Evolutionary conservation across 2,113 vertebrate genomes (phyloP), one percentile per base, ranked within the genome.

Genomic region (Gallinago paraguaiae): DNA sequence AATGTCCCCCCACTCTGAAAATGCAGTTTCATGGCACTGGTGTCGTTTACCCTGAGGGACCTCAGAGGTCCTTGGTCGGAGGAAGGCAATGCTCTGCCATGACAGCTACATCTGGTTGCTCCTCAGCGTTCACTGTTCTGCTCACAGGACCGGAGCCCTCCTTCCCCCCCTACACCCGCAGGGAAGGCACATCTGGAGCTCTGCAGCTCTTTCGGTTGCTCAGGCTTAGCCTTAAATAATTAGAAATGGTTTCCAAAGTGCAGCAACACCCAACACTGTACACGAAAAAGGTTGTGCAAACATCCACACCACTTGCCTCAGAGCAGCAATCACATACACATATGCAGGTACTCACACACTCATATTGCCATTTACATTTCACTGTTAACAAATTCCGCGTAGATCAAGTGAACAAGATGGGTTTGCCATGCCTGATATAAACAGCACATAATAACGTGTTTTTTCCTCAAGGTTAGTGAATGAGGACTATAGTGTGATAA

Each of bases 321-420:
- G 14, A 71, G 63, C 53, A 92, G 63, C 76, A 56, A 7, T 9
- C 1, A 2, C 3, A 67, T 6, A 57, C 6, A 6, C 0, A 12
- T 33, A 54, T 5, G 61, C 48, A 87, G 70, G 35, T 27, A 23
- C 37, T 54, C 35, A 59, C 11, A 33, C 8, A 16, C 4, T 12
- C 5, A 10, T 5, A 9, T 3, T 17, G 37, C 25, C 33, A 41
- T 69, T 59, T 71, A 59, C 37, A 37, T 45, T 33, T 48, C 77
- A 35, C 11, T 41, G 17, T 0, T 0, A 25, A 69, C 31, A 76
- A 61, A 78, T 3, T n/a, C 37, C 35, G 48, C 0, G 13, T 2
- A n/a, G 17, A 37, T 50, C 15, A 23, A 60, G 67, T 14, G 67
- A 69, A 67, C 43, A 39, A 17, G 60, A 50, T 1, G 6, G 10